These are phyloP conservation scores for Drosophila basisetae DNA, from an alignment of 2,888 invertebrate species.

Conservation along the genomic window DNA sequence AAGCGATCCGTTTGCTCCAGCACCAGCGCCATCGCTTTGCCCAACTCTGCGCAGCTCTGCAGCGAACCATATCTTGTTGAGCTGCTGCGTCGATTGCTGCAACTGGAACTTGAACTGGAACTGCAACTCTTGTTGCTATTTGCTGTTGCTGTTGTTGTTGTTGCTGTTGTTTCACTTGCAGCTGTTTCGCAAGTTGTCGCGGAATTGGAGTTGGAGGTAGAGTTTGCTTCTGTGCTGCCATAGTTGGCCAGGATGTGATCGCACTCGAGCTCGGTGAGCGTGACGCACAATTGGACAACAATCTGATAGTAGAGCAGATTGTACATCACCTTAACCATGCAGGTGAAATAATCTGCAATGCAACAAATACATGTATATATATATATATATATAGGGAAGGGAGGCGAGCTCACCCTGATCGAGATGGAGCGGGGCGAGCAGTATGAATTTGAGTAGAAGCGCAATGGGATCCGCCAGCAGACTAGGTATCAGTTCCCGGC, in stretches of 20 bases:
- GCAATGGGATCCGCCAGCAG: slow-evolving; percentile 94
- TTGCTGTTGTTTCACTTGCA: slow-evolving; percentile 1
- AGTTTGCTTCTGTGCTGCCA: slow-evolving; percentile 25
- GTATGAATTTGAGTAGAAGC: slow-evolving; percentile 93
- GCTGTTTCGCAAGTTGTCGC: slow-evolving; percentile 28
- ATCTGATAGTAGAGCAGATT: slow-evolving; percentile 96
- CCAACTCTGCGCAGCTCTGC: slow-evolving; percentile 77
- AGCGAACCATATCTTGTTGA: slow-evolving; percentile 37
- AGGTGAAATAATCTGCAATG: slow-evolving; percentile 93
- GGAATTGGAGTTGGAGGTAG: not conserved
- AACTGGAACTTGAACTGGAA: not conserved
- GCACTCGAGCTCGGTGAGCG: slow-evolving; percentile 89
- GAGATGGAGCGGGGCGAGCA: slow-evolving; percentile 93
- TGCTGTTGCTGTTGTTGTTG: slow-evolving; percentile 6
- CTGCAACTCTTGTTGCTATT: slow-evolving; percentile 4
- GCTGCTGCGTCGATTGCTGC: slow-evolving; percentile 58
- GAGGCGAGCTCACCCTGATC: slow-evolving; percentile 89
- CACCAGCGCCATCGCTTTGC: slow-evolving; percentile 84
- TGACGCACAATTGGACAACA: slow-evolving; percentile 91
- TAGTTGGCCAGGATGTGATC: slow-evolving; percentile 85
- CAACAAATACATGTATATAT: not conserved
- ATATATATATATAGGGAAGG: not conserved
- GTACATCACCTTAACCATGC: slow-evolving; percentile 94
- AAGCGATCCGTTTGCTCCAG: slow-evolving; percentile 82
- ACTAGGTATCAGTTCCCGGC: slow-evolving; percentile 89